A percentile compares a stretch with the other conserved stretches of the same genome.
phyloP scores from a whole-genome alignment of 1,140 invertebrate genomes.

The Drosophila asahinai region DNA sequence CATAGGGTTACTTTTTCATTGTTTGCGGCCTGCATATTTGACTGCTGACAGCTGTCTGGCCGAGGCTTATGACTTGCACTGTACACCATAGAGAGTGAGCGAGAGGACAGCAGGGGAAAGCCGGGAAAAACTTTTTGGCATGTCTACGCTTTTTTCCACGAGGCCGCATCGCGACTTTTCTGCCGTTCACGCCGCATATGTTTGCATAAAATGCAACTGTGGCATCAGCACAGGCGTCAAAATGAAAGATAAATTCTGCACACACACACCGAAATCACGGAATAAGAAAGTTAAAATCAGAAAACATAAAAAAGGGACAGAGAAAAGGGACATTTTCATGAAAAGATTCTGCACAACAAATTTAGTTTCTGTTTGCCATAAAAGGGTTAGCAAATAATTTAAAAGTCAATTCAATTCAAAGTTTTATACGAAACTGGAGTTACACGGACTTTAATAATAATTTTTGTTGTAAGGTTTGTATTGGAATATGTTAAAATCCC shows the following conservation, averaged over 20 bases:
- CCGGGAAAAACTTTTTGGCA: constrained; percentile 48
- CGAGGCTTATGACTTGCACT: constrained; percentile 32
- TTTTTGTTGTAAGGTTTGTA: background rate
- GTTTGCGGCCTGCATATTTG: constrained; percentile 64
- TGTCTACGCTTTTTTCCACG: constrained; percentile 36
- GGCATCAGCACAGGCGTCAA: constrained; percentile 49
- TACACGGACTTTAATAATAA: background rate
- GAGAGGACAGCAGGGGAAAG: background rate
- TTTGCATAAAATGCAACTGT: constrained; percentile 74
- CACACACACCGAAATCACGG: constrained; percentile 49
- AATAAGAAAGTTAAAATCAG: constrained; percentile 18
- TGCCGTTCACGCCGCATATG: constrained; percentile 67
- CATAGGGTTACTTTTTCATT: constrained; percentile 24
- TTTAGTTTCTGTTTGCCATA: background rate
- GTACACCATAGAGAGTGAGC: background rate
- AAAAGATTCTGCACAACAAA: background rate
- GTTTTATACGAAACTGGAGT: background rate
- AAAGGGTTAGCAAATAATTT: background rate
- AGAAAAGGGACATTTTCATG: constrained; percentile 3
- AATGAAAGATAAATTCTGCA: constrained; percentile 78
- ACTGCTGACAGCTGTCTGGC: constrained; percentile 74
- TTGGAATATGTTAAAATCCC: background rate
- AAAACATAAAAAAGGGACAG: constrained; percentile 7
- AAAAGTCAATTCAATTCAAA: background rate
- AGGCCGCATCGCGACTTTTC: constrained; percentile 44